Percentiles rank a stretch among this genome's conserved stretches.
These are phyloP conservation scores for Thereva nobilitata DNA, from an alignment of 2,888 invertebrate genomes.

Conservation along the genomic window DNA sequence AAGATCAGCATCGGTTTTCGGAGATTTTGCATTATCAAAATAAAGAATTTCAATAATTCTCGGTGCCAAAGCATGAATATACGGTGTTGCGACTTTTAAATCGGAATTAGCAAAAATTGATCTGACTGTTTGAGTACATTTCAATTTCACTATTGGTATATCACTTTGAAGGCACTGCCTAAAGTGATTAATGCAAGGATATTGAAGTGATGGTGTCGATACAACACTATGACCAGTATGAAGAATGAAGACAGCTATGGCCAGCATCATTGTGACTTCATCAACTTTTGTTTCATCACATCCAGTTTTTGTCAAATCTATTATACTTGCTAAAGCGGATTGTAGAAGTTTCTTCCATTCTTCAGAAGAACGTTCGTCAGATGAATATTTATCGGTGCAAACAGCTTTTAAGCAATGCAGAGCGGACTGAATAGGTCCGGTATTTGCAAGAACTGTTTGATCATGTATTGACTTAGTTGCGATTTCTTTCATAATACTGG, in stretches of 20 bases:
- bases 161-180: conserved; percentile 76
- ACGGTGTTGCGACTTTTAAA: conserved; percentile 72
- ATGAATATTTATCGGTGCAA: conserved; percentile 68
- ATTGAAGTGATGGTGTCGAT: conserved; percentile 79
- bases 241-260: conserved; percentile 85
- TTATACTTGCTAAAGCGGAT: conserved; percentile 85
- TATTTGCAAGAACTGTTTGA: conserved; percentile 66
- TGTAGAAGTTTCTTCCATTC: conserved; percentile 84
- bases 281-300: conserved; percentile 76
- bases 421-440: conserved; percentile 73
- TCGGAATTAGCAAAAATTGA: conserved; percentile 77
- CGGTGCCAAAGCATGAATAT: conserved; percentile 80
- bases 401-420: conserved; percentile 76
- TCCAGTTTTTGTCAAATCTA: conserved; percentile 85
- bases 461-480: conserved; percentile 67
- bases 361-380: conserved; percentile 64
- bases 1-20: conserved; percentile 70
- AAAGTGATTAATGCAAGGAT: conserved; percentile 91
- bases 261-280: conserved; percentile 82
- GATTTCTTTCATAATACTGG: conserved; percentile 86
- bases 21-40: conserved; percentile 65
- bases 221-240: conserved; percentile 79
- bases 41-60: conserved; percentile 76
- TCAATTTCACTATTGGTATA: conserved; percentile 70
- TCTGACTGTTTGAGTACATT: conserved; percentile 77